Conservation (phyloP, 1,140 invertebrate genomes). For the Bicyclus anynana region DNA sequence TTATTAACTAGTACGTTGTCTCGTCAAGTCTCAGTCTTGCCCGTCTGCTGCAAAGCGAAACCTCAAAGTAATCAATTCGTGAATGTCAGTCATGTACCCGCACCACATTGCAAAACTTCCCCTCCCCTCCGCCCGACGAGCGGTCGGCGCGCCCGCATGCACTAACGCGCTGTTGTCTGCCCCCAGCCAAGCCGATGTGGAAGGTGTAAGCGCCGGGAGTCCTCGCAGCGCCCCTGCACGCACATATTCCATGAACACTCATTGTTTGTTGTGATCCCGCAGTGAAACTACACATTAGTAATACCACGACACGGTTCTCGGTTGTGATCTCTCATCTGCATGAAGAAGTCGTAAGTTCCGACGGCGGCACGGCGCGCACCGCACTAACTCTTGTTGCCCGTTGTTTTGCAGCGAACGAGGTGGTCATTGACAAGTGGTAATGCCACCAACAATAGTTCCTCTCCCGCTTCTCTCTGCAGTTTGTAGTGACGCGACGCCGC, state of each 20-base stretch:
- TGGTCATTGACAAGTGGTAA: constrained; percentile 80
- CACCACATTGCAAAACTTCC: constrained; percentile 54
- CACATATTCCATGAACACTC: constrained; percentile 77
- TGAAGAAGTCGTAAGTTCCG: constrained; percentile 63
- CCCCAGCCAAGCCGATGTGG: constrained; percentile 69
- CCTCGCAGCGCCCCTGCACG: constrained; percentile 68
- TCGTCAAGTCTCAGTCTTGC: no score
- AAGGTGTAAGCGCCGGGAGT: constrained; percentile 62
- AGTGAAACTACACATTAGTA: constrained; percentile 74
- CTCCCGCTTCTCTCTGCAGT: constrained; percentile 69
- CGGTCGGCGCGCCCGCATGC: constrained; percentile 49
- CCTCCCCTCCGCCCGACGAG: constrained; percentile 15
- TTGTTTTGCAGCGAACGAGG: constrained; percentile 80
- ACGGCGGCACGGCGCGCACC: constrained; percentile 52
- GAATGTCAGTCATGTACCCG: not conserved
- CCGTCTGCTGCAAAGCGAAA: no score
- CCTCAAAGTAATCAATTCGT: no score
- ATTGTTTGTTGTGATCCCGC: constrained; percentile 75
- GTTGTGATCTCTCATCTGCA: constrained; percentile 68
- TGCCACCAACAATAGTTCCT: constrained; percentile 71
- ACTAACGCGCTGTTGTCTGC: constrained; percentile 71
- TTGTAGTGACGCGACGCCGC: constrained; percentile 37
- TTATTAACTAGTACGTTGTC: no score
- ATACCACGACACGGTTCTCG: constrained; percentile 54
- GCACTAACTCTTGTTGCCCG: constrained; percentile 60